Evolutionary conservation across 2,113 vertebrate species (phyloP).

Genomic region (Malurus cyaneus): DNA sequence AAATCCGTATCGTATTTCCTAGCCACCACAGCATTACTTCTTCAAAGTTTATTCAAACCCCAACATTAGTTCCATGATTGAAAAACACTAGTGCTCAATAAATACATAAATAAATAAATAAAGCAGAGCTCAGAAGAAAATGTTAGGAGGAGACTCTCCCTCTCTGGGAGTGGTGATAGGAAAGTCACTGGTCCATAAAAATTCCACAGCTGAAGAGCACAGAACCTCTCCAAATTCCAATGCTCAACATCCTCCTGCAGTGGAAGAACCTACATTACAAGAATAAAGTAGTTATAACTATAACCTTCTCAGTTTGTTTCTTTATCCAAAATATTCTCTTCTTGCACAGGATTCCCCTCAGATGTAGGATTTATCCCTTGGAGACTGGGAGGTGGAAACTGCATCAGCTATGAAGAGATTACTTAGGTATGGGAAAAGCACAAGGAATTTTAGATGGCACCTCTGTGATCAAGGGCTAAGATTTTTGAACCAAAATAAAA

Average conservation of each 20-base stretch:
- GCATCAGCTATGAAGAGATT: neutral
- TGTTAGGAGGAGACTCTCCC: neutral
- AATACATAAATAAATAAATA: neutral
- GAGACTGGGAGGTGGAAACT: neutral
- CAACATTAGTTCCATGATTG: neutral
- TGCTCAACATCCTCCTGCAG: neutral
- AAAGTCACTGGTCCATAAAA: neutral
- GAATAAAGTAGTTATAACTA: neutral
- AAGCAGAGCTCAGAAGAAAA: neutral
- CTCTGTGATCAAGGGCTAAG: neutral
- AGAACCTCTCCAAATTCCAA: neutral
- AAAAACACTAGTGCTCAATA: neutral
- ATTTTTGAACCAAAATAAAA: neutral
- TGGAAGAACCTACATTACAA: neutral
- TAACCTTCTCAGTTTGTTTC: neutral
- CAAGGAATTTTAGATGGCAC: neutral
- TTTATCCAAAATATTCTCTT: neutral
- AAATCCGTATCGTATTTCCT: neutral
- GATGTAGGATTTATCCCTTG: neutral
- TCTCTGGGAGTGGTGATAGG: neutral
- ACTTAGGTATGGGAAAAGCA: neutral
- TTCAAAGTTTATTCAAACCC: neutral
- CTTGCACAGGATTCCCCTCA: neutral
- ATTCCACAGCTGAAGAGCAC: neutral
- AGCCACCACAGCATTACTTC: neutral